Evolutionary conservation across 2,888 invertebrate species (phyloP), one percentile per base, ranked within the genome.

Genomic region (Leptura quadrifasciata): DNA sequence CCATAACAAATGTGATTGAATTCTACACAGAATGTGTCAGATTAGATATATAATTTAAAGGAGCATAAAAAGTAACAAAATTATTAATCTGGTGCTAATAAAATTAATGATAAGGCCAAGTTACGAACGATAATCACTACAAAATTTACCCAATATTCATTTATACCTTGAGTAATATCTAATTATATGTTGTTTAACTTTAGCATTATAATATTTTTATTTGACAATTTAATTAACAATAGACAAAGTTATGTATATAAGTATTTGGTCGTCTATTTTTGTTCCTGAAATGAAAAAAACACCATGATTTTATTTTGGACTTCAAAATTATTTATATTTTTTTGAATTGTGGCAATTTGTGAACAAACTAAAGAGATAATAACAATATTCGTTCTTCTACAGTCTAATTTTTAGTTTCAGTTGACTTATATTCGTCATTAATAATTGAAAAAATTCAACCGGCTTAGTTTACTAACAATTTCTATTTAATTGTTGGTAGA

Each of bases 201-300:
- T 47, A 47, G n/a, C 5, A 47, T n/a, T 47, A 47, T n/a, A 47
- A 47, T 47, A 47, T 47, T 47, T 47, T 47, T 47, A 47, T 47
- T 47, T 47, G 47, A 47, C 47, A 3, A 47, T 47, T n/a, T 47
- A 47, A 47, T 47, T 47, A 47, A n/a, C 47, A n/a, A 4, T 15
- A 1, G n/a, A 47, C n/a, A 3, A 39, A 39, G 39, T 39, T 15
- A 15, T 39, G 15, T 39, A 15, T 39, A 39, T n/a, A 47, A 47
- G 2, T 47, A 47, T 47, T 47, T 12, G n/a, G 2, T 47, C n/a
- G 2, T 47, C n/a, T 47, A 47, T n/a, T 47, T 15, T 47, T n/a
- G 47, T 15, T 5, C 3, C 47, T 47, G 15, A 8, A 31, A 6
- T 31, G 6, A 31, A 6, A 31, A n/a, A 31, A 31, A 31, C 8